Conservation (phyloP, 1,140 invertebrate species). For the Drosophila kurseongensis region DNA sequence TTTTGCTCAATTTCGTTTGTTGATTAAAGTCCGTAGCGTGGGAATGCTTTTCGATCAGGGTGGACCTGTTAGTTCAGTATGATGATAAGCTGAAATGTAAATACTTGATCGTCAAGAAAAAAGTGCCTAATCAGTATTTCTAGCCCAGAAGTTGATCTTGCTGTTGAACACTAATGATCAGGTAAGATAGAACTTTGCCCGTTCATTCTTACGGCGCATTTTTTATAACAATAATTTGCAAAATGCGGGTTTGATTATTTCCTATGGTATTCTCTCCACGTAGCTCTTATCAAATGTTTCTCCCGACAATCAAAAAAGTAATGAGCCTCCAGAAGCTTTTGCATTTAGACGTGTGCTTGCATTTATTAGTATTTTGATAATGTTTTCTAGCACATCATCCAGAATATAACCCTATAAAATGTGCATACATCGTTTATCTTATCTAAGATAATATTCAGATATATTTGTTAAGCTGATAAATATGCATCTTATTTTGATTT, state of each 20-base stretch:
- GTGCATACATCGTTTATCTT: background rate
- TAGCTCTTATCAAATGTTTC: background rate
- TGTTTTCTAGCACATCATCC: no score
- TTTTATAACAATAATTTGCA: conserved; percentile 7
- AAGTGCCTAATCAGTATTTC: conserved; percentile 2
- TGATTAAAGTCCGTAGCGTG: background rate
- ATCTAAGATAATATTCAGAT: background rate
- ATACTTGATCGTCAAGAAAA: background rate
- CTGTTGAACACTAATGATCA: background rate
- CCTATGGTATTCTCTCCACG: background rate
- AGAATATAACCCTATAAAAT: background rate
- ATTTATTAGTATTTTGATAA: background rate
- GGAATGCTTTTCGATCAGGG: conserved; percentile 7
- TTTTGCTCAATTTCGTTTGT: conserved; percentile 25
- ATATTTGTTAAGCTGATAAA: no score
- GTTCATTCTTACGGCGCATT: conserved; percentile 10
- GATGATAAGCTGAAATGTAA: no score
- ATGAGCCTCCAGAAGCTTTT: conserved; percentile 13
- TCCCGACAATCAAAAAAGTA: background rate
- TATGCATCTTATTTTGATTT: no score
- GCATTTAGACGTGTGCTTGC: background rate
- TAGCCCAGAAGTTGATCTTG: background rate
- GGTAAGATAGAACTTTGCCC: background rate
- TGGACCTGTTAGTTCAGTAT: conserved; percentile 14
- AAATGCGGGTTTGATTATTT: conserved; percentile 9